A percentile compares a stretch with the other conserved stretches of the same genome.
These are phyloP conservation scores for Dendrolimus kikuchii DNA, from an alignment of 1,140 invertebrate species.

Conservation along the genomic window DNA sequence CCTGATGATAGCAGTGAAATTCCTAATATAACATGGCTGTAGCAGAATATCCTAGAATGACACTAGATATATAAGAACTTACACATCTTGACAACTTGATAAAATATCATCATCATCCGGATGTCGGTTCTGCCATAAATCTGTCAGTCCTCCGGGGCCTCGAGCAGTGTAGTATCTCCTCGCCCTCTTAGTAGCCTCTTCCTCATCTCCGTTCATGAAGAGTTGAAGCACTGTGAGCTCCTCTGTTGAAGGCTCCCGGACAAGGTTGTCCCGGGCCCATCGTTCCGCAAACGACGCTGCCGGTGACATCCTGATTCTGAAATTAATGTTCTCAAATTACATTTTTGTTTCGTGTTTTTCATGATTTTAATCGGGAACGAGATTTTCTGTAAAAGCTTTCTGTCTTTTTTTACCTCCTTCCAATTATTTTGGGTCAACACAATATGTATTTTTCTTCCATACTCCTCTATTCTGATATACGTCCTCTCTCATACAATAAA, in stretches of 20 bases:
- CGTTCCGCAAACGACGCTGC: conserved; percentile 65
- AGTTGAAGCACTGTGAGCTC: conserved; percentile 40
- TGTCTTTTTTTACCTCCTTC: too few relatives aligned
- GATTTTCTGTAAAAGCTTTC: too few relatives aligned
- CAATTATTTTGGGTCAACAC: too few relatives aligned
- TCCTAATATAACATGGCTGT: too few relatives aligned
- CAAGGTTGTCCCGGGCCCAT: conserved; percentile 60
- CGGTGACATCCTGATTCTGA: conserved; percentile 41
- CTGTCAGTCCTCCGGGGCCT: conserved; percentile 43
- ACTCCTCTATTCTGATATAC: too few relatives aligned
- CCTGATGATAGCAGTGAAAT: too few relatives aligned
- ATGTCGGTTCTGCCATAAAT: conserved; percentile 48
- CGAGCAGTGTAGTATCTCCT: conserved; percentile 50
- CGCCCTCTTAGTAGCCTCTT: conserved; percentile 44
- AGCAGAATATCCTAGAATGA: conserved; percentile 18
- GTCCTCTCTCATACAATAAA: too few relatives aligned
- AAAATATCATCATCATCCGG: conserved; percentile 62
- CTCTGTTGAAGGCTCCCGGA: conserved; percentile 30
- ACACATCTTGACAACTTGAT: conserved; percentile 61
- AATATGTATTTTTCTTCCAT: too few relatives aligned
- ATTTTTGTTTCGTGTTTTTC: too few relatives aligned
- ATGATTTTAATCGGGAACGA: too few relatives aligned
- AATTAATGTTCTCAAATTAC: neutral
- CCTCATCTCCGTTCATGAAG: conserved; percentile 40
- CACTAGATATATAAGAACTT: conserved; percentile 55